These are phyloP conservation scores for Nesidiocoris tenuis DNA, from an alignment of 2,888 invertebrate species.

Conservation along the genomic window DNA sequence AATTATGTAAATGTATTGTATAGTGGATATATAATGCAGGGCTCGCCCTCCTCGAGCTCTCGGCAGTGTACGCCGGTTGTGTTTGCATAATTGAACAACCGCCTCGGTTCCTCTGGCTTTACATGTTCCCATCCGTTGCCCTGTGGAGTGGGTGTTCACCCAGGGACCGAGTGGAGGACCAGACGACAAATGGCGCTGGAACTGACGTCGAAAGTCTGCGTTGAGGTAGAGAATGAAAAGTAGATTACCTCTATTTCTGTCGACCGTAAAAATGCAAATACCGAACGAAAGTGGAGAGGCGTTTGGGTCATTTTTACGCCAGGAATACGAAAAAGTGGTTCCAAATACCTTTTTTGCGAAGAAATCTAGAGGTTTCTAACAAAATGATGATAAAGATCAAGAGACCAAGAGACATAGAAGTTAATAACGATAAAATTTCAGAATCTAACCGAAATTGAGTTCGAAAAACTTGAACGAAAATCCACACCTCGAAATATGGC, in stretches of 20 bases:
- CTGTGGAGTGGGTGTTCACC: background rate
- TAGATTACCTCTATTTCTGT: background rate
- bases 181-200: constrained; percentile 25
- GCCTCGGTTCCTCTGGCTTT: background rate
- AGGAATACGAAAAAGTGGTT: too few relatives aligned
- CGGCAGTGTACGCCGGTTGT: constrained; percentile 2
- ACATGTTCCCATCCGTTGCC: constrained; percentile 2
- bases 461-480: too few relatives aligned
- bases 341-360: too few relatives aligned
- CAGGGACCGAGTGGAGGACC: background rate
- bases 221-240: background rate
- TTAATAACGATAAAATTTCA: too few relatives aligned
- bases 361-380: too few relatives aligned
- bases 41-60: constrained; percentile 9
- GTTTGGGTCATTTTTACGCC: background rate
- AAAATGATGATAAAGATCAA: too few relatives aligned
- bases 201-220: constrained; percentile 2
- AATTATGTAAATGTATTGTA: constrained; percentile 42
- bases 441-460: too few relatives aligned
- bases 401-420: too few relatives aligned
- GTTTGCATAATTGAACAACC: constrained; percentile 41
- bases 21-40: constrained; percentile 40
- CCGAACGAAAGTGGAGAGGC: background rate
- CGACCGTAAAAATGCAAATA: background rate
- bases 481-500: too few relatives aligned